Percentiles rank a stretch among this genome's conserved stretches.
Conservation (phyloP, 1,140 invertebrate species). For the Pomacea maculata region DNA sequence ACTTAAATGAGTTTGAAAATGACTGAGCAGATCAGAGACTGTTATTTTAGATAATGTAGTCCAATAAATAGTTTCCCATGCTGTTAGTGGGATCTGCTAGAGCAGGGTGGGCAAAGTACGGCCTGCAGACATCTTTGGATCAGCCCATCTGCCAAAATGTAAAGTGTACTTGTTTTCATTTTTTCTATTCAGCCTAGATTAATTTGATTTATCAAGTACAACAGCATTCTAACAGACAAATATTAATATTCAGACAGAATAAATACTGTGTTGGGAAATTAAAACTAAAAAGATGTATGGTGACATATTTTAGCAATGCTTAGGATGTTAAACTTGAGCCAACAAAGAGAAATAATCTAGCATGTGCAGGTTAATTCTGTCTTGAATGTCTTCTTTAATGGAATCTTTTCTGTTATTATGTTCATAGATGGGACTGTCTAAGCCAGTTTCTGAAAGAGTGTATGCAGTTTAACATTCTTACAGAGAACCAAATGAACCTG, state of each 20-base stretch:
- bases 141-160: neutral
- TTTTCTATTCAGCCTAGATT: too few species aligned
- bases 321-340: too few species aligned
- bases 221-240: too few species aligned
- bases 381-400: neutral
- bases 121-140: neutral
- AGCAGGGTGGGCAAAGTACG: too few species aligned
- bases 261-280: too few species aligned
- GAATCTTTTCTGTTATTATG: slow-evolving; percentile 4
- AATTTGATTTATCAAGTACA: too few species aligned
- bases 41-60: neutral
- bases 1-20: neutral
- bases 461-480: slow-evolving; percentile 78
- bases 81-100: neutral
- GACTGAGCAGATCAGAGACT: neutral
- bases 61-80: neutral
- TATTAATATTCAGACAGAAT: too few species aligned
- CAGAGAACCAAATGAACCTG: slow-evolving; percentile 78
- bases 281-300: too few species aligned
- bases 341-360: too few species aligned
- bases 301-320: too few species aligned
- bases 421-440: slow-evolving; percentile 78
- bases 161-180: neutral
- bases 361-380: too few species aligned
- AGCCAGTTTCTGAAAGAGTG: slow-evolving; percentile 85